Evolutionary conservation across 2,888 invertebrate species (phyloP), one percentile per base, ranked within the genome.

Genomic region (Lepidochitona cinerea): DNA sequence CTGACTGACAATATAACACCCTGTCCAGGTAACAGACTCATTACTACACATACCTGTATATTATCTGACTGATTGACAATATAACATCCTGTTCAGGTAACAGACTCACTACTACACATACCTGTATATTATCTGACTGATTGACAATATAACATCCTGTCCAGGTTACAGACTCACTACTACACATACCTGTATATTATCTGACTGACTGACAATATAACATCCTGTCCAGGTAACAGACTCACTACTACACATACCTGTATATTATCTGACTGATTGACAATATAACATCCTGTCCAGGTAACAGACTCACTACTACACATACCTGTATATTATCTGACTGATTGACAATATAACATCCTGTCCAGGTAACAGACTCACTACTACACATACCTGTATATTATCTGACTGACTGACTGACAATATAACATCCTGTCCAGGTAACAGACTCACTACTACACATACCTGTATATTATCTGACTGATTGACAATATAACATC

Each of bases 311-410:
- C 41, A 41, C 41, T 41, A 41, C 41, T 12, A 18, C 74, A 71
- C 64, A 79, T 75, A n/a, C 18, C 9, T 59, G 59, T 68, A 67
- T 73, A 4, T 77, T 73, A 32, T 69, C 36, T n/a, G 41, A 59
- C 36, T 75, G 68, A 6, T 29, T 64, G 29, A 23, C 64, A 23
- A 64, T 64, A 26, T 64, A 49, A 18, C 23, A 23, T 2, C 49
- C 49, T 49, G 49, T 49, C 49, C 49, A 49, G 49, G 49, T 1
- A 18, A 7, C 1, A 49, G n/a, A 49, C 18, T n/a, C 3, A n/a
- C 49, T 49, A 49, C 49, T 1, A 4, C 49, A n/a, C 49, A 49
- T 23, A 18, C 18, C 9, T n/a, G 49, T 49, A 23, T 49, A 7
- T 49, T 23, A 4, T 18, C n/a, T 4, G 49, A n/a, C 49, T 49